Percentiles rank a stretch among this genome's conserved stretches.
Conservation (phyloP, 2,888 invertebrate species). For the Anagyrus pseudococci region DNA sequence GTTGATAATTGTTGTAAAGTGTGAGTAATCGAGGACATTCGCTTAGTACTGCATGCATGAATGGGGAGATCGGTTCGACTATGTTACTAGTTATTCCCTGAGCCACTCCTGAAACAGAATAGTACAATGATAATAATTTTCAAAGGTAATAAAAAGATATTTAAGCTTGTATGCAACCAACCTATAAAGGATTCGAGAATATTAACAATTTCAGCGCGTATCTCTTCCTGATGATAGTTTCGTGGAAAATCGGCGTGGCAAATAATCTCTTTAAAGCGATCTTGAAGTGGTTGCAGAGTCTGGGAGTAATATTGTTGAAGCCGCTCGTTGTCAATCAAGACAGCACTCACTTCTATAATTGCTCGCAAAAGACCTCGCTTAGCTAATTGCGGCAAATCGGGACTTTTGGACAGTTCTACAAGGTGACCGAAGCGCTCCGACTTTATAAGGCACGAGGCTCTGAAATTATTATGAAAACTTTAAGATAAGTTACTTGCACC, state of each 20-base stretch:
- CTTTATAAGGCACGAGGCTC: slow-evolving; percentile 57
- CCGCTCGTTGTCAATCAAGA: slow-evolving; percentile 54
- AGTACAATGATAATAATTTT: not conserved
- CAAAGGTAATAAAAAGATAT: not conserved
- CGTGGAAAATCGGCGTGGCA: slow-evolving; percentile 65
- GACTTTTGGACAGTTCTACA: slow-evolving; percentile 64
- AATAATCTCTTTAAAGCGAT: slow-evolving; percentile 66
- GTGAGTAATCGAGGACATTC: slow-evolving; percentile 75
- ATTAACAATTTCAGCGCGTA: slow-evolving; percentile 74
- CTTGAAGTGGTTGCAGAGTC: slow-evolving; percentile 63
- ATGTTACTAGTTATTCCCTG: slow-evolving; percentile 68
- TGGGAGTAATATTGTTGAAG: slow-evolving; percentile 49
- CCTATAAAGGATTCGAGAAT: slow-evolving; percentile 77
- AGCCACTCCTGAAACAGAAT: slow-evolving; percentile 66
- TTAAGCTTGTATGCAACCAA: slow-evolving; percentile 42
- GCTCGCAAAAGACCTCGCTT: slow-evolving; percentile 76
- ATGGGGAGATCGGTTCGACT: slow-evolving; percentile 66
- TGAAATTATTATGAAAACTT: not conserved
- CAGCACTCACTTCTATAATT: slow-evolving; percentile 72
- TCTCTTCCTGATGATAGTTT: slow-evolving; percentile 68
- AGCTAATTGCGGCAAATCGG: slow-evolving; percentile 66
- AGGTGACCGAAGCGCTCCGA: slow-evolving; percentile 67
- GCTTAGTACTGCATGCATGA: slow-evolving; percentile 70
- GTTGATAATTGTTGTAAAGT: slow-evolving; percentile 80
- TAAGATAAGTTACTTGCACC: slow-evolving; percentile 17